Evolutionary conservation across 2,888 invertebrate genomes (phyloP).

Genomic region (Acleris sparsana): DNA sequence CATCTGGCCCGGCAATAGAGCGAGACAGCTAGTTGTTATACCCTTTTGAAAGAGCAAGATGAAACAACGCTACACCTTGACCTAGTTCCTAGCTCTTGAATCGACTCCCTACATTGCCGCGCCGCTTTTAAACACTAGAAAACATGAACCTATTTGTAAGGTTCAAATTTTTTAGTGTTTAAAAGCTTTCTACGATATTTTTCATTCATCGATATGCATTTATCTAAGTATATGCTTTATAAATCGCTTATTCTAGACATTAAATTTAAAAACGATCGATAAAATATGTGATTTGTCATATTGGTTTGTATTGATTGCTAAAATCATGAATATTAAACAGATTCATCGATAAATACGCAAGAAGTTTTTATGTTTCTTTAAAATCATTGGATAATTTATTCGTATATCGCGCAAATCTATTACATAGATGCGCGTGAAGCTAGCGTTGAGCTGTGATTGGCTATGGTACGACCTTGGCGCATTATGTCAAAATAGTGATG

Average conservation of each 20-base stretch:
- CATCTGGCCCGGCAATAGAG: conserved; percentile 32
- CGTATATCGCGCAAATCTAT: conserved; percentile 49
- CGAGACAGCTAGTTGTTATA: conserved; percentile 10
- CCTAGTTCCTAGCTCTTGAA: conserved; percentile 52
- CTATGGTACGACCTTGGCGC: conserved; percentile 66
- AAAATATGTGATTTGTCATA: too few relatives aligned
- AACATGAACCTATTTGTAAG: conserved; percentile 38
- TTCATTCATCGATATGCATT: background rate
- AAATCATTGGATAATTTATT: conserved; percentile 36
- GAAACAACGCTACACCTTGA: conserved; percentile 55
- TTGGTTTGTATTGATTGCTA: background rate
- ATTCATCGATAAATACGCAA: conserved; percentile 4
- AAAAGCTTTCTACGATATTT: background rate
- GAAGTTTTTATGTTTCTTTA: conserved; percentile 2
- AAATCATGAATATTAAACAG: conserved; percentile 9
- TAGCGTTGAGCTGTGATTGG: conserved; percentile 58
- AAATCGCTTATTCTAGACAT: too few relatives aligned
- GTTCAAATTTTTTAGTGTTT: too few relatives aligned
- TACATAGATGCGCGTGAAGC: conserved; percentile 52
- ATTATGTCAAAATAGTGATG: conserved; percentile 67
- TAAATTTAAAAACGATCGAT: too few relatives aligned
- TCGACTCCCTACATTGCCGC: conserved; percentile 43
- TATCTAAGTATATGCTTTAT: background rate
- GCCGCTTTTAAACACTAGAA: conserved; percentile 48
- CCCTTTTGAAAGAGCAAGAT: conserved; percentile 52